These are phyloP conservation scores for Mareca penelope DNA, from an alignment of 2,797 vertebrate species.

Conservation along the genomic window DNA sequence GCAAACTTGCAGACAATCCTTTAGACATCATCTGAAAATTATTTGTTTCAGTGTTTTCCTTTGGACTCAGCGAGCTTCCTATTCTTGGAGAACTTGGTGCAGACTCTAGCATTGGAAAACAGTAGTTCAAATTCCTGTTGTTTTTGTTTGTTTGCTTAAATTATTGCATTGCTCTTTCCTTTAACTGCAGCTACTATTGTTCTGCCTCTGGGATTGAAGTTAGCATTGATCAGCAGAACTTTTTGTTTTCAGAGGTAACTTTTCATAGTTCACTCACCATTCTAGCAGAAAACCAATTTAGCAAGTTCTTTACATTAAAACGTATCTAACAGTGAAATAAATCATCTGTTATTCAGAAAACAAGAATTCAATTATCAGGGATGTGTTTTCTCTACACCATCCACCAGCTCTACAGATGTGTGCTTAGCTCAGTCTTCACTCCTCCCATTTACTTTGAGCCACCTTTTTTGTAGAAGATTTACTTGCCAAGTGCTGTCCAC, in stretches of 20 bases:
- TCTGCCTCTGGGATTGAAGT: not conserved
- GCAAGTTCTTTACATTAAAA: not conserved
- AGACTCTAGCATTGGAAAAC: conserved; percentile 78
- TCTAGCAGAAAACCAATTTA: not conserved
- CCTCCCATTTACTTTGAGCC: not conserved
- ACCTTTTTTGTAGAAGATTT: not conserved
- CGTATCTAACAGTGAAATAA: not conserved
- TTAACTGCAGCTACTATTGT: not conserved
- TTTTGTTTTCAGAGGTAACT: not conserved
- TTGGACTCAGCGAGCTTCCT: conserved; percentile 62
- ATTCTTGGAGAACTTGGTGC: conserved; percentile 80
- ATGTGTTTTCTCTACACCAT: not conserved
- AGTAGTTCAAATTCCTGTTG: conserved; percentile 51
- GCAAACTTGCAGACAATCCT: conserved; percentile 78
- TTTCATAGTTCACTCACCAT: not conserved
- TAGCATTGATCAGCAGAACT: not conserved
- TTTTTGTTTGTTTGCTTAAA: not conserved
- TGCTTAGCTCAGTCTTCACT: not conserved
- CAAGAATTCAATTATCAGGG: not conserved
- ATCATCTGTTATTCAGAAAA: not conserved
- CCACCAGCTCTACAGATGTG: not conserved
- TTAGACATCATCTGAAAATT: conserved; percentile 74
- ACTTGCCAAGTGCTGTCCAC: not conserved
- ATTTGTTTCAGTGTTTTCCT: conserved; percentile 70
- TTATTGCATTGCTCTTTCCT: not conserved